These are phyloP conservation scores for Chrysodeixis includens DNA, from an alignment of 2,888 invertebrate genomes.

Conservation along the genomic window DNA sequence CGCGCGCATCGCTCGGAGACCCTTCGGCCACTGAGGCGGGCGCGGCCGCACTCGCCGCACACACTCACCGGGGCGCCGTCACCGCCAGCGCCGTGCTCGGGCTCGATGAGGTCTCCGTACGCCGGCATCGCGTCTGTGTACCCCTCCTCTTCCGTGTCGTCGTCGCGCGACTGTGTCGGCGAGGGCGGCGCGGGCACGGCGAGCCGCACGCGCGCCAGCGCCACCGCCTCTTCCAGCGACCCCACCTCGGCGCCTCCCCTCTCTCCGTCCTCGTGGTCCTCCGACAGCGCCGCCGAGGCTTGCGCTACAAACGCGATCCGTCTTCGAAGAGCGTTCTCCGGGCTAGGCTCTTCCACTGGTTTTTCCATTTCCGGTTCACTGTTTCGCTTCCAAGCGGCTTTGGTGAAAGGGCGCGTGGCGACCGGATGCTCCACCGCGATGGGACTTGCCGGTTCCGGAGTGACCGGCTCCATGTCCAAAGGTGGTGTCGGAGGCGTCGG, in stretches of 20 bases:
- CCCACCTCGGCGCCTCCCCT: conserved; percentile 80
- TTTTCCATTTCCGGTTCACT: conserved; percentile 81
- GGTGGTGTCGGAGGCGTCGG: conserved; percentile 34
- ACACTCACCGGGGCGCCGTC: conserved; percentile 79
- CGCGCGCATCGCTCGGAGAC: conserved; percentile 84
- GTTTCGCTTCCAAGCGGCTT: conserved; percentile 86
- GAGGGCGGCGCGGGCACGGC: conserved; percentile 76
- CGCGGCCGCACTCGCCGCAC: conserved; percentile 55
- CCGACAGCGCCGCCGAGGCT: conserved; percentile 85
- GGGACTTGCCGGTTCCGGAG: conserved; percentile 74
- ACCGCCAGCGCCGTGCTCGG: conserved; percentile 73
- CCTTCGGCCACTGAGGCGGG: conserved; percentile 74
- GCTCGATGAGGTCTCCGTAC: conserved; percentile 88
- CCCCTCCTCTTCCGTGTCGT: conserved; percentile 85
- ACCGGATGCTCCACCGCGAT: conserved; percentile 85
- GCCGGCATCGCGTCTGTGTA: conserved; percentile 86
- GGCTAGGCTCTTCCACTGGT: conserved; percentile 83
- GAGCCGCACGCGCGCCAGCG: conserved; percentile 85
- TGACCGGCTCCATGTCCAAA: conserved; percentile 47
- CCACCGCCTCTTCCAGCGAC: conserved; percentile 88
- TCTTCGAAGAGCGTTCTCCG: conserved; percentile 82
- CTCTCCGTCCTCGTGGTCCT: conserved; percentile 86
- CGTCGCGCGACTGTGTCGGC: conserved; percentile 79
- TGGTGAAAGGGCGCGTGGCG: conserved; percentile 87
- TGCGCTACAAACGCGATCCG: conserved; percentile 89